A percentile compares a stretch with the other conserved stretches of the same genome.
Conservation (phyloP, 1,140 invertebrate species). For the Zaprionus camerounensis region DNA sequence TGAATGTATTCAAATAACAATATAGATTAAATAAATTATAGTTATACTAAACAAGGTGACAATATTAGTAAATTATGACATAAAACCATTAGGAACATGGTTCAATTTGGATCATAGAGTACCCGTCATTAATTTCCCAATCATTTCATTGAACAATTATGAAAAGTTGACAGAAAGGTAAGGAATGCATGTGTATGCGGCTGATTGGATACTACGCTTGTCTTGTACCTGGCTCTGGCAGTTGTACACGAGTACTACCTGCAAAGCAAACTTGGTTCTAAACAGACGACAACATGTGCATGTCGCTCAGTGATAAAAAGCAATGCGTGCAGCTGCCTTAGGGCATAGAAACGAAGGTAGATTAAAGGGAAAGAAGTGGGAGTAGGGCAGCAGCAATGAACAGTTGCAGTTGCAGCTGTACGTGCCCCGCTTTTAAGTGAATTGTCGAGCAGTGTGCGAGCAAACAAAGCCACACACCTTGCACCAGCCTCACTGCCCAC, state of each 20-base stretch:
- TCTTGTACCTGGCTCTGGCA: not conserved
- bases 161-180: constrained; percentile 1
- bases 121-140: not conserved
- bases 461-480: constrained; percentile 61
- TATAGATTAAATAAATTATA: too few species aligned
- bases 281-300: constrained; percentile 41
- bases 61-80: too few species aligned
- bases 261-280: constrained; percentile 48
- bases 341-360: not conserved
- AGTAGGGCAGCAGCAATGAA: not conserved
- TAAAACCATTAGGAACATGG: not conserved
- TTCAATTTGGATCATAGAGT: not conserved
- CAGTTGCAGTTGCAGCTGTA: constrained; percentile 24
- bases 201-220: not conserved
- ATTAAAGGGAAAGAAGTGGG: not conserved
- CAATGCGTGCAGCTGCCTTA: constrained; percentile 19
- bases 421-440: constrained; percentile 65
- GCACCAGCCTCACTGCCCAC: not conserved
- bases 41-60: too few species aligned
- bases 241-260: not conserved
- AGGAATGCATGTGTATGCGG: not conserved
- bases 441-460: constrained; percentile 55
- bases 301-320: constrained; percentile 22
- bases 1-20: too few species aligned
- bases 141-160: not conserved